phyloP scores from a whole-genome alignment of 2,113 vertebrate species.

The Loxodonta africana region DNA sequence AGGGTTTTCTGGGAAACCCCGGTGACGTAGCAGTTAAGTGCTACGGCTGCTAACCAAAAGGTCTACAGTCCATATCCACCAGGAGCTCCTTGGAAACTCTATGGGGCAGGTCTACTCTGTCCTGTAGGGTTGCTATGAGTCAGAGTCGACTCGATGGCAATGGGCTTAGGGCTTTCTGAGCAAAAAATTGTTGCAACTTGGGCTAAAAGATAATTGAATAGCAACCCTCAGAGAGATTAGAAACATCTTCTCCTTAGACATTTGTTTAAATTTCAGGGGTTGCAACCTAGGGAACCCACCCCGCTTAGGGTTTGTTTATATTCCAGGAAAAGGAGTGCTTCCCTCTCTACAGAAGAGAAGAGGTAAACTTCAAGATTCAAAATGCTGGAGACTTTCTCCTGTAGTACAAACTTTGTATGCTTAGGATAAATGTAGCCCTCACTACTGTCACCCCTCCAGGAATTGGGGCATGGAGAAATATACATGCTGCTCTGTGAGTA shows the following conservation, averaged over 20 bases:
- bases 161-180: neutral
- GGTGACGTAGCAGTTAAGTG: too few relatives aligned
- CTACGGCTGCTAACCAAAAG: too few relatives aligned
- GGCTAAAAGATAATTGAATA: neutral
- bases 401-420: fast-evolving
- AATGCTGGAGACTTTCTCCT: neutral
- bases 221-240: neutral
- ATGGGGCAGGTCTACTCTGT: too few relatives aligned
- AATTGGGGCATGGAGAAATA: neutral
- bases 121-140: too few relatives aligned
- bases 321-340: neutral
- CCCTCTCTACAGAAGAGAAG: neutral
- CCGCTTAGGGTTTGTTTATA: too few relatives aligned
- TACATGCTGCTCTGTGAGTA: neutral
- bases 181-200: neutral
- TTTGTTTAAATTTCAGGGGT: neutral
- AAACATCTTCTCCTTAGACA: neutral
- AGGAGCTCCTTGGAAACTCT: too few relatives aligned
- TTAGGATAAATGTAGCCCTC: neutral
- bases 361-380: neutral
- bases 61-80: too few relatives aligned
- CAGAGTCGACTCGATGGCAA: too few relatives aligned
- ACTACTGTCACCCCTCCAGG: neutral
- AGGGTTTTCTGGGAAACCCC: neutral
- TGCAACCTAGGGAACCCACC: neutral